phyloP scores from a whole-genome alignment of 2,113 vertebrate genomes.

The Addax nasomaculatus region DNA sequence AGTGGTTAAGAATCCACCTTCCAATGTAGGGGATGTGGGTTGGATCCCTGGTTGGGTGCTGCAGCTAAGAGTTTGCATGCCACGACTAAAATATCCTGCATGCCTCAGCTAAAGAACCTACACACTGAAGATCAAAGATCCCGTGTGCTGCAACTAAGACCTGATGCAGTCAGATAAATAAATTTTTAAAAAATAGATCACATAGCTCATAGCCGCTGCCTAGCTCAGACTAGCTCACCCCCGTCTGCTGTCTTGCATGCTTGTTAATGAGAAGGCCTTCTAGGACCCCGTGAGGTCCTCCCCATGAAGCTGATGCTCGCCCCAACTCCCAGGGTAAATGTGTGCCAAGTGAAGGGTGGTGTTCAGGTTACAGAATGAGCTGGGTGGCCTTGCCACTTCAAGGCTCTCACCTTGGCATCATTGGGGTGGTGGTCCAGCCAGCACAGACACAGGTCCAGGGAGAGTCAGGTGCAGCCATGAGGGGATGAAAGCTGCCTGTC shows the following conservation, averaged over 20 bases:
- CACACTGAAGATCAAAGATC: neutral
- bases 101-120: neutral
- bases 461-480: accelerated
- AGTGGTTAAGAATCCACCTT: neutral
- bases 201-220: neutral
- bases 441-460: accelerated
- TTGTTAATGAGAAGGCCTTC: neutral
- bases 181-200: neutral
- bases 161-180: neutral
- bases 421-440: accelerated
- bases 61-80: neutral
- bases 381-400: neutral
- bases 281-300: accelerated
- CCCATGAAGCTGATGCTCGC: accelerated
- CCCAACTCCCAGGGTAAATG: neutral
- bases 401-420: neutral
- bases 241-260: accelerated
- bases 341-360: neutral
- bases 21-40: neutral
- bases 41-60: neutral
- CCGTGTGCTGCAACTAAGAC: neutral
- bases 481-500: accelerated
- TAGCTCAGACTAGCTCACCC: accelerated
- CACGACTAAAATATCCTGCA: neutral
- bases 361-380: accelerated